phyloP scores from a whole-genome alignment of 2,113 vertebrate species.

The Candoia aspera region DNA sequence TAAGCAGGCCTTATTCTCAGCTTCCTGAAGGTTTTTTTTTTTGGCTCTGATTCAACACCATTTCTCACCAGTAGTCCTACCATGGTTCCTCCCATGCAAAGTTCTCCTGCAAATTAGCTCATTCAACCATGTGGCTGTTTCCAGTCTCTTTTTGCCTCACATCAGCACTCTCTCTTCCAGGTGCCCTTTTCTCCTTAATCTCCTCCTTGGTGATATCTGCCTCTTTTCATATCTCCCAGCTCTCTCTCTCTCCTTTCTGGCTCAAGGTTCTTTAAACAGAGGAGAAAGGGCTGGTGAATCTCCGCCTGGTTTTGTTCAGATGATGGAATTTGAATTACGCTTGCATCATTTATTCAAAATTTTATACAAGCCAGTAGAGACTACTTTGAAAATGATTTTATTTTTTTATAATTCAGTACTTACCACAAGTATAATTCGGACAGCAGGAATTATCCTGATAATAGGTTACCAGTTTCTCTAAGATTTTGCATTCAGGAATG shows the following conservation, averaged over 20 bases:
- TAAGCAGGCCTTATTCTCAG: background rate
- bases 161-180: background rate
- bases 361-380: background rate
- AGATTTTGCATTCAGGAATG: constrained; percentile 80
- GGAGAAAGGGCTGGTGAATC: too few relatives aligned
- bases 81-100: background rate
- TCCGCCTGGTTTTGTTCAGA: too few relatives aligned
- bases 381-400: background rate
- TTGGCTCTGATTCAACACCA: background rate
- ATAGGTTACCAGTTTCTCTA: constrained; percentile 86
- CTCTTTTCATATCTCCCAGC: background rate
- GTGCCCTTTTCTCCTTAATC: background rate
- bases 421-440: constrained; percentile 87
- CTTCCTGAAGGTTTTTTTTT: background rate
- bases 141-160: background rate
- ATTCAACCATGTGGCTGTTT: background rate
- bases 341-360: too few relatives aligned
- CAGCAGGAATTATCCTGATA: constrained; percentile 92
- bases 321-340: too few relatives aligned
- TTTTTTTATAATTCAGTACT: constrained; percentile 56
- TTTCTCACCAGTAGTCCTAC: background rate
- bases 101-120: background rate
- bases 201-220: background rate
- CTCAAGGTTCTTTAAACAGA: too few relatives aligned
- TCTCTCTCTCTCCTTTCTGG: background rate